Evolutionary conservation across 1,140 invertebrate species (phyloP), one percentile per base, ranked within the genome.

Genomic region (Procambarus virginalis): DNA sequence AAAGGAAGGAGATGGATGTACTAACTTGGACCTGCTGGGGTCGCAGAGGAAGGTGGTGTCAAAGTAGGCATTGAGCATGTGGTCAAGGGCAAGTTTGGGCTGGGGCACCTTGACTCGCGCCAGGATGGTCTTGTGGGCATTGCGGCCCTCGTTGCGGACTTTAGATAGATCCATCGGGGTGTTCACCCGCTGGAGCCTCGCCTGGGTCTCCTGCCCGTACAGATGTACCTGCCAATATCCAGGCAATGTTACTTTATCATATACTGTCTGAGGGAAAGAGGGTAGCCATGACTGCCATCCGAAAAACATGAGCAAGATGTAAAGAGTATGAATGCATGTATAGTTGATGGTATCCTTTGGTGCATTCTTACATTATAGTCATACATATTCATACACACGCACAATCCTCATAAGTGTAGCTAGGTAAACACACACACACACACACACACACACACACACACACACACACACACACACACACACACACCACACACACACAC

Each of bases 41-140:
- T 89, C 88, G 46, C 88, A 89, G 2, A 89, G 88, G 88, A 84
- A 89, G 81, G 88, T 89, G 73, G 88, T 89, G n/a, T 89, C 88
- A n/a, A 89, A 89, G 88, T 89, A 89, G 6, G 88, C 88, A 34
- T 84, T 89, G 55, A 89, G 73, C 81, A 79, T 89, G 81, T 89
- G 88, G 75, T 89, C 88, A 75, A 89, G 88, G 20, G 88, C 88
- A 2, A 89, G 75, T n/a, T 89, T 89, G 3, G 88, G 88, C 6
- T 55, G 51, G 0, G 88, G 73, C 20, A 22, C 5, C 17, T 20
- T 70, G 8, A 51, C 75, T 14, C 82, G 46, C 0, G 14, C 20
- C 17, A 89, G 70, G 49, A 89, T 78, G 2, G 34, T 84, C 55
- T 89, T 82, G 75, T 89, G 88, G 10, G 81, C 51, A 8, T 75